Conservation (phyloP, 1,140 invertebrate genomes). For the Rhopalosiphum maidis region DNA sequence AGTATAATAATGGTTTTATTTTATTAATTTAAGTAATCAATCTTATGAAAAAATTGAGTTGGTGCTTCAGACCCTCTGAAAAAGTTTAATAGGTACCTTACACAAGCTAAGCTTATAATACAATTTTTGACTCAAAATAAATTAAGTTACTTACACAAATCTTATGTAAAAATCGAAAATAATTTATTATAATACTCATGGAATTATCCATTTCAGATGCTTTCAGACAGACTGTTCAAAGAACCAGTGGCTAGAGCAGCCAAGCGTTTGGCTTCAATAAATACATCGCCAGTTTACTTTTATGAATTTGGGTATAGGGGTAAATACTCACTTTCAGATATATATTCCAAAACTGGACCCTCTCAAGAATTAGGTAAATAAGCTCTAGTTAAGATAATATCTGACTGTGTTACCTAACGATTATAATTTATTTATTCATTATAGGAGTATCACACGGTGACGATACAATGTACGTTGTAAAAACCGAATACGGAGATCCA, state of each 20-base stretch:
- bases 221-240: constrained; percentile 70
- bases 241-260: constrained; percentile 67
- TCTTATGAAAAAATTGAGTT: not conserved
- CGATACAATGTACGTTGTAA: constrained; percentile 58
- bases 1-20: not conserved
- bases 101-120: not conserved
- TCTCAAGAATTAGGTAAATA: constrained; percentile 67
- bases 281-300: constrained; percentile 68
- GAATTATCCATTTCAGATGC: constrained; percentile 63
- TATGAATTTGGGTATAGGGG: constrained; percentile 69
- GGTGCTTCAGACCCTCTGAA: not conserved
- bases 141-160: not conserved
- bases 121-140: not conserved
- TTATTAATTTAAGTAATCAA: not conserved
- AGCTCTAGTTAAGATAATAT: not conserved
- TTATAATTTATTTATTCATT: not conserved
- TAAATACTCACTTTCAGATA: constrained; percentile 66
- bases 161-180: not conserved
- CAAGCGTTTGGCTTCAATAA: constrained; percentile 66
- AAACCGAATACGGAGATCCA: constrained; percentile 58
- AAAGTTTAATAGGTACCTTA: not conserved
- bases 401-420: not conserved
- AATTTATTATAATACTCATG: not conserved
- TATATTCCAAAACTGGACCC: constrained; percentile 60
- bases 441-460: constrained; percentile 59